phyloP scores from a whole-genome alignment of 2,797 vertebrate species.

The Propithecus deckenii region DNA sequence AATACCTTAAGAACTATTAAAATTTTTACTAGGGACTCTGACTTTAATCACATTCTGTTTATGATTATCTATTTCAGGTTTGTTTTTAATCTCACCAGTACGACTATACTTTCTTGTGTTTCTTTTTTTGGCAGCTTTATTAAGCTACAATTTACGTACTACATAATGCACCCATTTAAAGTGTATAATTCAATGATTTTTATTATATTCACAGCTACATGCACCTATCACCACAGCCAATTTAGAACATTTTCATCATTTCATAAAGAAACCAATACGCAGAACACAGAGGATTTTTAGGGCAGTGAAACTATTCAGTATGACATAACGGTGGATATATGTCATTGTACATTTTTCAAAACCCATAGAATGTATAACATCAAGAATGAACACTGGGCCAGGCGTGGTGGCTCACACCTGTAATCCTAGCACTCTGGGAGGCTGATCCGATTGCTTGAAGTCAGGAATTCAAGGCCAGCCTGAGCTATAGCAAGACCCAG shows the following conservation, averaged over 20 bases:
- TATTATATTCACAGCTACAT: not conserved
- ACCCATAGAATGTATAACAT: not conserved
- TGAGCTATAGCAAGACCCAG: too few species aligned
- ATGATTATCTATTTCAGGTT: not conserved
- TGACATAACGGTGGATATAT: not conserved
- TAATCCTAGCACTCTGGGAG: too few species aligned
- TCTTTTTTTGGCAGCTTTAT: not conserved
- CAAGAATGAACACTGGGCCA: not conserved
- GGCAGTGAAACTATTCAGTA: not conserved
- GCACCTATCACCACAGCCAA: not conserved
- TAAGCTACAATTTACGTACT: not conserved
- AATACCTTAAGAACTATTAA: not conserved
- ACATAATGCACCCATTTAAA: not conserved
- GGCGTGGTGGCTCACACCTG: too few species aligned
- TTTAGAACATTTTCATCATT: not conserved
- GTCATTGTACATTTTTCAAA: not conserved
- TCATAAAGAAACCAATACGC: not conserved
- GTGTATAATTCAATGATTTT: not conserved
- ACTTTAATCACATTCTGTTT: slow-evolving; percentile 33
- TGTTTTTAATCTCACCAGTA: not conserved
- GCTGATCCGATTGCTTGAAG: too few species aligned
- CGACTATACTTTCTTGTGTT: not conserved
- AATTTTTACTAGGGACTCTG: not conserved
- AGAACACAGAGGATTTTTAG: not conserved
- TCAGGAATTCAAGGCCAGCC: too few species aligned